Evolutionary conservation across 2,113 vertebrate genomes (phyloP), one percentile per base, ranked within the genome.

Genomic region (Camelus dromedarius): DNA sequence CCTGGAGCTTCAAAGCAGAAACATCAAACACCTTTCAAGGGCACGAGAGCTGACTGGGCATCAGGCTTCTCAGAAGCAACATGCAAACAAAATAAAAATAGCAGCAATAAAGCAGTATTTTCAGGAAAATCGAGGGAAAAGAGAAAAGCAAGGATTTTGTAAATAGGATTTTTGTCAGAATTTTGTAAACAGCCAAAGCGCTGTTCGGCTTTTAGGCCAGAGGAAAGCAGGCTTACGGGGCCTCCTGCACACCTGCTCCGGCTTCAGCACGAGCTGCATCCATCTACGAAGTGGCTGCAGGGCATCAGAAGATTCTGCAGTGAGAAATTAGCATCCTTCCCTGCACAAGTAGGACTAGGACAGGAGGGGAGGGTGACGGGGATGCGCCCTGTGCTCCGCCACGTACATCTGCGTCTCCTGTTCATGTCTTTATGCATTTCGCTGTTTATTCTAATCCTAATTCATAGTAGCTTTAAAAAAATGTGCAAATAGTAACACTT

Each of bases 201-300:
- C 15, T 38, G 4, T 20, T 26, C 19, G 11, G 42, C 2, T 22
- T 2, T 1, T 9, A 73, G 30, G 18, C 24, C 9, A 2, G 0
- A 24, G 64, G 52, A 26, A 28, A 67, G 7, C 24, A 5, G 56
- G 16, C 20, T 56, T 42, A 13, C 1, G 6, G 48, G 18, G 35
- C 7, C 19, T 0, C 16, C 1, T 1, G 0, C 46, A 1, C 11
- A 14, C 5, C 30, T 16, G 0, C 0, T 5, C 8, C 28, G 4
- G 6, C 30, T 6, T 30, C 32, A 11, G 20, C 9, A 2, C 0
- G 1, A 20, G 20, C n/a, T 14, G 15, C 0, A 0, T 14, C 35
- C n/a, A 1, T 26, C 26, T 9, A 8, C 38, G 52, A 24, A 52
- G 4, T 30, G 18, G 14, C 11, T 0, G 1, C 13, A 35, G 20